Evolutionary conservation across 1,140 invertebrate genomes (phyloP).

Genomic region (Glossosoma conforme): DNA sequence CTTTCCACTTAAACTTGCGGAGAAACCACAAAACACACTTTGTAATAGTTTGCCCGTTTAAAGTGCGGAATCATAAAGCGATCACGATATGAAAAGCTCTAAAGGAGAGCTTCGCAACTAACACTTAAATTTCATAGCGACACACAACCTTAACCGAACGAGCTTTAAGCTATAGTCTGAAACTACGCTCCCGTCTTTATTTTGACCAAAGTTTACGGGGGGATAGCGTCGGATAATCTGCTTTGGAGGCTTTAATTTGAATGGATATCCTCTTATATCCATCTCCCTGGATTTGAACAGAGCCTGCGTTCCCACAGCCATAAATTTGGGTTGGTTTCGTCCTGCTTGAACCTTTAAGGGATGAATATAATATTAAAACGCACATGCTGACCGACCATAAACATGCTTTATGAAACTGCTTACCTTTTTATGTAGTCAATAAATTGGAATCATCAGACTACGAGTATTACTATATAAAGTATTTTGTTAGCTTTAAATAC

Average conservation of each 20-base stretch:
- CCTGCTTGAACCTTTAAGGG: slow-evolving; percentile 1
- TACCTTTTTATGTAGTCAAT: too few relatives aligned
- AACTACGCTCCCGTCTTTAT: slow-evolving; percentile 12
- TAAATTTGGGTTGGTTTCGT: slow-evolving; percentile 7
- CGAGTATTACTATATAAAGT: too few relatives aligned
- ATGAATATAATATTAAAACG: slow-evolving; percentile 24
- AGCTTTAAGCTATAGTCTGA: slow-evolving; percentile 6
- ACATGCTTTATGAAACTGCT: too few relatives aligned
- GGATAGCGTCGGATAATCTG: slow-evolving; percentile 30
- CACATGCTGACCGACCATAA: too few relatives aligned
- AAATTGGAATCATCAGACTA: too few relatives aligned
- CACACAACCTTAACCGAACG: slow-evolving; percentile 6
- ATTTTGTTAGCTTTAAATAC: too few relatives aligned
- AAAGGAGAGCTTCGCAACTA: background rate
- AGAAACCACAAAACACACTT: too few relatives aligned
- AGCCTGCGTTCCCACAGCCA: slow-evolving; percentile 6
- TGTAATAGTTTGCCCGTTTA: too few relatives aligned
- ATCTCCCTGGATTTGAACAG: background rate
- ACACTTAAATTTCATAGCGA: slow-evolving; percentile 14
- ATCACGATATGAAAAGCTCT: background rate
- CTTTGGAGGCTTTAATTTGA: slow-evolving; percentile 31
- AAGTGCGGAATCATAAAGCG: too few relatives aligned
- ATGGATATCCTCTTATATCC: slow-evolving; percentile 29
- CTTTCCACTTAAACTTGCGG: too few relatives aligned
- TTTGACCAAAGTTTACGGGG: slow-evolving; percentile 28